phyloP scores from a whole-genome alignment of 2,113 vertebrate species.

The Turdus rufiventris region DNA sequence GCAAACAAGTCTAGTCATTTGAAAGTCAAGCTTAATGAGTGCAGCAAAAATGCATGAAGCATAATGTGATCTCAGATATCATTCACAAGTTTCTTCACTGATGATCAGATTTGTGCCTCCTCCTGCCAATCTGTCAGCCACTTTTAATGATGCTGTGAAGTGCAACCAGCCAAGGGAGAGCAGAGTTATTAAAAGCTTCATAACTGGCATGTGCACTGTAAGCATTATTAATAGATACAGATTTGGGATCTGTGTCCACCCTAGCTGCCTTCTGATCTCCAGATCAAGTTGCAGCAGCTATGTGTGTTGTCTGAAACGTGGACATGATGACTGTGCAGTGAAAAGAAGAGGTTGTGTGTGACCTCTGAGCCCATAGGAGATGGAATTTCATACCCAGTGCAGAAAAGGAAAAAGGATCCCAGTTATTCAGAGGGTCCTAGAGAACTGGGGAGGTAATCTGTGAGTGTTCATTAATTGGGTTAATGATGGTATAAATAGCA shows the following conservation, averaged over 20 bases:
- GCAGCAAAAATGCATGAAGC: neutral
- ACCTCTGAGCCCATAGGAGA: neutral
- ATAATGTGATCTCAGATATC: neutral
- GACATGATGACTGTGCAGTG: neutral
- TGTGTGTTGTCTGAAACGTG: neutral
- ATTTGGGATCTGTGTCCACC: neutral
- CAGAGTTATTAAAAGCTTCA: neutral
- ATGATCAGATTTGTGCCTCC: conserved; percentile 5
- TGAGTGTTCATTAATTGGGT: neutral
- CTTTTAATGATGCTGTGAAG: neutral
- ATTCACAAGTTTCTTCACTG: conserved; percentile 3
- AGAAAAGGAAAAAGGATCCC: neutral
- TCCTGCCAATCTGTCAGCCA: neutral
- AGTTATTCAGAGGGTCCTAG: neutral
- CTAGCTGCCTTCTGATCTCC: neutral
- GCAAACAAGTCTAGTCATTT: neutral
- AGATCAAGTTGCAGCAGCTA: neutral
- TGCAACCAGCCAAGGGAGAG: neutral
- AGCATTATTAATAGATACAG: neutral
- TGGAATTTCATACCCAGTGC: conserved; percentile 7
- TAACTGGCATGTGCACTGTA: neutral
- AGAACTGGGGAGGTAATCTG: neutral
- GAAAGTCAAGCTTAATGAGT: neutral
- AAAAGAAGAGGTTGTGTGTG: neutral
- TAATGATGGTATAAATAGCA: neutral